Evolutionary conservation across 1,140 invertebrate genomes (phyloP).

Genomic region (Oreohelix idahoensis): DNA sequence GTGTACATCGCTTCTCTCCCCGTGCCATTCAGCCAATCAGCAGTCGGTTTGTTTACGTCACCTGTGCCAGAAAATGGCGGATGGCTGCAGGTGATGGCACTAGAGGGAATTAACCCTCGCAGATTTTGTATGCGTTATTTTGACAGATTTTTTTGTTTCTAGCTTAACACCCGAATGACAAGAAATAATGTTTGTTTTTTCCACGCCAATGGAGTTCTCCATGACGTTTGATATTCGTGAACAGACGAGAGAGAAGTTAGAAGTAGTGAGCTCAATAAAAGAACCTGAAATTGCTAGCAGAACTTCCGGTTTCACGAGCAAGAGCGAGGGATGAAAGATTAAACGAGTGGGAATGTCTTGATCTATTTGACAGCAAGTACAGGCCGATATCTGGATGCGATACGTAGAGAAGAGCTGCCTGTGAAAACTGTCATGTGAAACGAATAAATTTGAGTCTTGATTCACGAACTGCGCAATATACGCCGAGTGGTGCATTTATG

Average conservation of each 20-base stretch:
- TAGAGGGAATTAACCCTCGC: constrained; percentile 25
- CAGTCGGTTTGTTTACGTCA: constrained; percentile 20
- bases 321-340: neutral
- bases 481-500: no score
- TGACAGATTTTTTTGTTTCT: constrained; percentile 10
- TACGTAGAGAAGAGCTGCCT: no score
- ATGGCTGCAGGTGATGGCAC: neutral
- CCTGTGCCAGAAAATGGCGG: constrained; percentile 24
- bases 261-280: neutral
- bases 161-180: neutral
- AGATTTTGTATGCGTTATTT: constrained; percentile 17
- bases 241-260: neutral
- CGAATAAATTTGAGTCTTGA: no score
- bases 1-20: constrained; percentile 27
- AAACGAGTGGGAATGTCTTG: neutral
- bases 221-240: constrained; percentile 12
- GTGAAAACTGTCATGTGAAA: no score
- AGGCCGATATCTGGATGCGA: no score
- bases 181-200: constrained; percentile 32
- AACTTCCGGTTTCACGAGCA: neutral
- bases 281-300: neutral
- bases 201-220: neutral
- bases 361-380: neutral
- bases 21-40: constrained; percentile 20
- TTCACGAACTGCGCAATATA: no score